Conservation (phyloP, 2,888 invertebrate genomes). For the Rugalucina vietnamica region DNA sequence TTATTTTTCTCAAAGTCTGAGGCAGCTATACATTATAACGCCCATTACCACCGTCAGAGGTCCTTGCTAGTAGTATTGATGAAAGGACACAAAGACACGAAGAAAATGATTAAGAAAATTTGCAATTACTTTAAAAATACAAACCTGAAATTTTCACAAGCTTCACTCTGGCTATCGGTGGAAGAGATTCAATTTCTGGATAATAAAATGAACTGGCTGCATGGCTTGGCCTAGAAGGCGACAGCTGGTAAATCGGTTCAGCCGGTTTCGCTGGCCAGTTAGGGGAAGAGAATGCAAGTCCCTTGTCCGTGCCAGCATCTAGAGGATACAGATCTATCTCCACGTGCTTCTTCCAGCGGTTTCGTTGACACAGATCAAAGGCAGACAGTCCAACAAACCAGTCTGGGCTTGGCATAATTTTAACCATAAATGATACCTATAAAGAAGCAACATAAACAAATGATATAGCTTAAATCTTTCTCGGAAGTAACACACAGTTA, state of each 20-base stretch:
- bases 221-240: slow-evolving; percentile 94
- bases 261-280: slow-evolving; percentile 97
- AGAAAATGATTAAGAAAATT: too few species aligned
- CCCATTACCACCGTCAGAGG: too few species aligned
- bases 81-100: too few species aligned
- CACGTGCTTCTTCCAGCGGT: slow-evolving; percentile 95
- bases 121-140: too few species aligned
- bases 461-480: too few species aligned
- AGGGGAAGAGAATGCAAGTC: slow-evolving; percentile 98
- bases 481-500: too few species aligned
- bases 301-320: slow-evolving; percentile 97
- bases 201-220: slow-evolving; percentile 98
- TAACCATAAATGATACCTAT: slow-evolving; percentile 94
- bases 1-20: too few species aligned
- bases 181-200: slow-evolving; percentile 93
- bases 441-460: slow-evolving; percentile 55
- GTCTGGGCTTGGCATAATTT: slow-evolving; percentile 96
- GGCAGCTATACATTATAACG: too few species aligned
- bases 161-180: slow-evolving; percentile 93
- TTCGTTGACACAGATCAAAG: slow-evolving; percentile 94
- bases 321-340: slow-evolving; percentile 96
- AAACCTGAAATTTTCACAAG: slow-evolving; percentile 80
- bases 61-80: too few species aligned
- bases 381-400: slow-evolving; percentile 97
- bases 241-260: slow-evolving; percentile 94